Conservation (phyloP, 2,113 vertebrate species). For the Harpagus bidentatus region DNA sequence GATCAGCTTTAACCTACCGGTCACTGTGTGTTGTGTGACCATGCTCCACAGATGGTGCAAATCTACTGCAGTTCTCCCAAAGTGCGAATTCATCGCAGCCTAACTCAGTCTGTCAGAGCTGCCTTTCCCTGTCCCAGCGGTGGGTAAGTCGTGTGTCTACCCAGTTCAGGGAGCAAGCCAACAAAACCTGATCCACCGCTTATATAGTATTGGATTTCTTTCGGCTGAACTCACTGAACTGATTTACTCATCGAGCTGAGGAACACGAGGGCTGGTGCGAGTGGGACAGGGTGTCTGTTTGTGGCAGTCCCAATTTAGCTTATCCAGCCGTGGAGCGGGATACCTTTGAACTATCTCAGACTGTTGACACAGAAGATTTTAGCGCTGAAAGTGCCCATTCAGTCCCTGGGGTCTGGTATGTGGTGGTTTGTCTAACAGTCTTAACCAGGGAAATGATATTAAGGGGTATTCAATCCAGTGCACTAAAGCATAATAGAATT, state of each 20-base stretch:
- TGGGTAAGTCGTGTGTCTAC: too few relatives aligned
- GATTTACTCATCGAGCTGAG: accelerated
- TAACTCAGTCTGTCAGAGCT: neutral
- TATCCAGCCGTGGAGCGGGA: neutral
- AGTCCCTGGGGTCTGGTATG: neutral
- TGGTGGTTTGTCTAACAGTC: neutral
- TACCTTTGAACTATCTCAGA: neutral
- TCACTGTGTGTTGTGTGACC: neutral
- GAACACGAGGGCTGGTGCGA: neutral
- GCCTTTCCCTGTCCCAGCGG: neutral
- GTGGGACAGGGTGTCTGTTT: neutral
- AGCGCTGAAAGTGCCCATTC: neutral
- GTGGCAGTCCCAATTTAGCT: neutral
- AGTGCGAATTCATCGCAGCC: accelerated
- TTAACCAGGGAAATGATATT: neutral
- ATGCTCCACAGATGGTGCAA: neutral
- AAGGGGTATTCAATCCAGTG: neutral
- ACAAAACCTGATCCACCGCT: neutral
- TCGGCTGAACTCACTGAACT: neutral
- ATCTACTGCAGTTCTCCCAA: accelerated
- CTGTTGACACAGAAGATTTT: neutral
- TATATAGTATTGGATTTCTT: neutral
- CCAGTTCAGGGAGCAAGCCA: neutral
- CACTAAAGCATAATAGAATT: neutral
- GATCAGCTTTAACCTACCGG: accelerated